Base-by-base conservation (phyloP, 1,140 invertebrate genomes). In the Saccostrea cuccullata region DNA sequence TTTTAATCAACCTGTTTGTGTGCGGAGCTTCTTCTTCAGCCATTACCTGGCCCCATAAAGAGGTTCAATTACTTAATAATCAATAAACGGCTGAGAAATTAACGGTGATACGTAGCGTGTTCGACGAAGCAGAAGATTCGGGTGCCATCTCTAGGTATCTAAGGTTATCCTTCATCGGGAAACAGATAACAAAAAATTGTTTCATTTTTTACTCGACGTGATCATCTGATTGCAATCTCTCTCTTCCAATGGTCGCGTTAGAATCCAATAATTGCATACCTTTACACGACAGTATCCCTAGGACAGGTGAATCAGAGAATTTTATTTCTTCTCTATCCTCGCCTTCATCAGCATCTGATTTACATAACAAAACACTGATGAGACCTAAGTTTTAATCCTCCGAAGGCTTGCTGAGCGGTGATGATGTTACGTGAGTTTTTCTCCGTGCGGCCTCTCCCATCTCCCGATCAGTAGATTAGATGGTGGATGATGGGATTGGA, bases 241-340 rank as follows among this genome's bases (percentile, higher is more conserved):
- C 26, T 77, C 26, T 30, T 26, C 70, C 70, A 30, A 77, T 77
- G 70, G 26, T 30, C 4, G 70, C 15, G 1, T 4, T 26, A 77
- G 23, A 77, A 77, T 77, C 70, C 70, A 77, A 77, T 77, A 77
- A 77, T 77, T 26, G 26, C 70, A 77, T 77, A 77, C 70, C 70
- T 77, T 23, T 77, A 77, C 70, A 77, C 9, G 70, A 26, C 26
- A 6, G 17, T 36, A 77, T 36, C 70, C 70, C 15, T 15, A 26
- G 70, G 70, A 77, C 70, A 77, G 26, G 70, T 77, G 70, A 77
- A 77, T 77, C 70, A 77, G 9, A 26, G 26, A 77, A 13, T 77
- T 77, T 77, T 77, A 77, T 77, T 12, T 77, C 23, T 77, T 26
- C 26, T 77, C 70, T 77, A 30, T 77, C 70, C 30, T 26, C 70